Base-by-base conservation (phyloP, 2,113 vertebrate species). In the Crotalus tigris region DNA sequence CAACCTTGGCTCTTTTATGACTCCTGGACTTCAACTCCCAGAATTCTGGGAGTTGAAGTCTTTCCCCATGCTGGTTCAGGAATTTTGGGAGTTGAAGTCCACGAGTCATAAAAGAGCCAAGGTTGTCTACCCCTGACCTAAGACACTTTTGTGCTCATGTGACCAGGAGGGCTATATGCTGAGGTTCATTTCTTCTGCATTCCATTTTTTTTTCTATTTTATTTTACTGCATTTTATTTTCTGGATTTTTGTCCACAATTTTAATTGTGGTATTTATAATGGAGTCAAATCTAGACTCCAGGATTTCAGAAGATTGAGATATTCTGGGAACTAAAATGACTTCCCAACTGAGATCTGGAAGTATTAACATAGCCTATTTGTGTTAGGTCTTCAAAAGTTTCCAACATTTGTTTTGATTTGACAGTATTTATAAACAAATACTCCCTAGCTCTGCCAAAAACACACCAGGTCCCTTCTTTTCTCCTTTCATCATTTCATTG, bases 121-220 rank as follows among this genome's bases (percentile, higher is more conserved):
- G 46, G 46, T 49, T 49, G 46, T 1, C 46, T 49, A 49, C 46
- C 46, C 46, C 46, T 49, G 46, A 6, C 96, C 96, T 94, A 93
- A 91, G 96, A 95, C 96, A 81, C 3, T 75, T 75, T 8, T 15
- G n/a, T 33, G 64, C 26, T 33, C 69, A 33, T 33, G n/a, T 33
- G 11, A 29, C 12, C 12, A 81, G 12, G 11, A 75, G 13, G 64
- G 1, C 11, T 75, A 1, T 29, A 81, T 33, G 39, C 44, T 49
- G 46, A 86, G 85, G 21, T 51, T 21, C 21, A 51, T 26, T 86
- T 51, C 49, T 51, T 51, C 49, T 51, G 49, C 49, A 51, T 51
- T 51, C 49, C 49, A 51, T 51, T 51, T 51, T 51, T 51, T 51
- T 9, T 9, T 1, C 49, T 51, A 51, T 51, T 51, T 51, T 51